Percentiles rank a stretch among this genome's conserved stretches.
phyloP scores from a whole-genome alignment of 2,113 vertebrate genomes.

The Procavia capensis region DNA sequence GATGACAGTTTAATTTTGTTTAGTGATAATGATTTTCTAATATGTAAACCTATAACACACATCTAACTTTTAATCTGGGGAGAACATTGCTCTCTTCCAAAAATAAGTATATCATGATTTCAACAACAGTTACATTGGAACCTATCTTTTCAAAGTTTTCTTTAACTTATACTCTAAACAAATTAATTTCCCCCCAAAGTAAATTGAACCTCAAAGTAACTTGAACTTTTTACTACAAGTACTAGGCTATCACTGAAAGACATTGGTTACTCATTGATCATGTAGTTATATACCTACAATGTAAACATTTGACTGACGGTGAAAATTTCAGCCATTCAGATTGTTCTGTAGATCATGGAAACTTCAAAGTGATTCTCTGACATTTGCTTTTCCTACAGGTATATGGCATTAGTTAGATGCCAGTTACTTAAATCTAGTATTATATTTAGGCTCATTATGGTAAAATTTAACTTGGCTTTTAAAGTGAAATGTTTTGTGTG shows the following conservation, averaged over 20 bases:
- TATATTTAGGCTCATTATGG: background rate
- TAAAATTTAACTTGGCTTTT: constrained; percentile 39
- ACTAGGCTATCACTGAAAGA: constrained; percentile 4
- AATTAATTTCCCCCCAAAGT: background rate
- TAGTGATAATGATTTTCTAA: constrained; percentile 19
- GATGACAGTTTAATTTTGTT: background rate
- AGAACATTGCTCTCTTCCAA: background rate
- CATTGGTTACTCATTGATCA: background rate
- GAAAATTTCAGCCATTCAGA: background rate
- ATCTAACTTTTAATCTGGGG: constrained; percentile 10
- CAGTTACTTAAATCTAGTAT: constrained; percentile 28
- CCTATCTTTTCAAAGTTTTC: background rate
- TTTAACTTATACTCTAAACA: background rate
- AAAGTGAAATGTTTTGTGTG: constrained; percentile 23
- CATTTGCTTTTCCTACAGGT: background rate
- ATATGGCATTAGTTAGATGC: background rate
- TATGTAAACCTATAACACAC: background rate
- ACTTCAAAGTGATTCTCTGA: background rate
- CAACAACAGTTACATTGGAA: background rate
- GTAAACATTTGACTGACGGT: background rate
- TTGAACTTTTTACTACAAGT: background rate
- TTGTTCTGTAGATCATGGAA: background rate
- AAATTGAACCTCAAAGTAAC: constrained; percentile 4
- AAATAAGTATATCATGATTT: background rate
- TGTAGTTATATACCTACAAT: background rate